Conservation (phyloP, 1,140 invertebrate species). For the Bilobella aurantiaca region DNA sequence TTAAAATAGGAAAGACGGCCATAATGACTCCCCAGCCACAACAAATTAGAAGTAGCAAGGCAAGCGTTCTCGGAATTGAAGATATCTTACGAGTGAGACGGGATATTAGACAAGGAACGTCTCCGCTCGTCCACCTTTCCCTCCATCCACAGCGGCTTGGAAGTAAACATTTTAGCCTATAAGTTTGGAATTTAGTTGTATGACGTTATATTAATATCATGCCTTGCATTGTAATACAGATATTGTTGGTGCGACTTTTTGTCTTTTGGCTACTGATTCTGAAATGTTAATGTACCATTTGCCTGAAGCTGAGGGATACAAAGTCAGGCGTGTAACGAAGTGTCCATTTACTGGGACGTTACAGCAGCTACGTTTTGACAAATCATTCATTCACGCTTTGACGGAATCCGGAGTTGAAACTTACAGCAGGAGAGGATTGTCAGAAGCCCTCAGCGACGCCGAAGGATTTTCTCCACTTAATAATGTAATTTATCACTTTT, state of each 20-base stretch:
- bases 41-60: neutral
- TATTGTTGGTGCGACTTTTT: constrained; percentile 38
- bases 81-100: constrained; percentile 23
- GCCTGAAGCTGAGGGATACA: constrained; percentile 28
- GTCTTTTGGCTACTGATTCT: constrained; percentile 47
- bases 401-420: constrained; percentile 67
- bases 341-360: constrained; percentile 64
- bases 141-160: constrained; percentile 23
- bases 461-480: constrained; percentile 20
- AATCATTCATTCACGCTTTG: constrained; percentile 59
- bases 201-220: too few relatives aligned
- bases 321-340: constrained; percentile 36
- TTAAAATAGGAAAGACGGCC: constrained; percentile 14
- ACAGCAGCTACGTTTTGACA: constrained; percentile 53
- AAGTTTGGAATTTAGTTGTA: too few relatives aligned
- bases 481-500: constrained; percentile 21
- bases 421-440: constrained; percentile 47
- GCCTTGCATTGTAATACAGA: too few relatives aligned
- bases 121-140: constrained; percentile 14
- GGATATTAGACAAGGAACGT: neutral
- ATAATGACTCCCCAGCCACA: constrained; percentile 13
- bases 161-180: too few relatives aligned
- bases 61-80: constrained; percentile 14
- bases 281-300: constrained; percentile 52
- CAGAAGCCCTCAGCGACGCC: constrained; percentile 20